Percentiles rank a stretch among this genome's conserved stretches.
These are phyloP conservation scores for Eristalinus aeneus DNA, from an alignment of 2,888 invertebrate species.

Conservation along the genomic window DNA sequence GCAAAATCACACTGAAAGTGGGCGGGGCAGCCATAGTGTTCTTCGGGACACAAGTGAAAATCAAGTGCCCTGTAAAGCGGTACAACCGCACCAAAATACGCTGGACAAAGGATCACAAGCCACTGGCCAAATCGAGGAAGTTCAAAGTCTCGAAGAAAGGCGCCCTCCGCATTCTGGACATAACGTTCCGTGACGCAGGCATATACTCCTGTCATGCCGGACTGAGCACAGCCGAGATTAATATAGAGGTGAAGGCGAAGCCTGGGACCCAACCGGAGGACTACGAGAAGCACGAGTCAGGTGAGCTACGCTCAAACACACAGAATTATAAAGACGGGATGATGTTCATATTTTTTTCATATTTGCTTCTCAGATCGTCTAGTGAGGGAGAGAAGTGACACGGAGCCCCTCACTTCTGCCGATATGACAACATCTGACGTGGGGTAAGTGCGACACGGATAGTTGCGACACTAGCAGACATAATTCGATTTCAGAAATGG, in stretches of 20 bases:
- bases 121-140: constrained; percentile 89
- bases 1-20: constrained; percentile 91
- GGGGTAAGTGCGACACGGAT: constrained; percentile 74
- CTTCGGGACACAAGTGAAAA: constrained; percentile 94
- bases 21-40: constrained; percentile 95
- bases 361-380: constrained; percentile 75
- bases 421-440: constrained; percentile 78
- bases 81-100: constrained; percentile 90
- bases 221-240: constrained; percentile 89
- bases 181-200: constrained; percentile 91
- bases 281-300: constrained; percentile 83
- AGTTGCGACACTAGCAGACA: constrained; percentile 39
- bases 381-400: constrained; percentile 79
- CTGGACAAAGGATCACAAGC: constrained; percentile 94
- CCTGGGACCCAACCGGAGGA: constrained; percentile 92
- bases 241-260: constrained; percentile 89
- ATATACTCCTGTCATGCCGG: constrained; percentile 93
- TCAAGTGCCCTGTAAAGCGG: constrained; percentile 94
- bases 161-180: constrained; percentile 91
- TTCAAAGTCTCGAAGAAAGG: constrained; percentile 95
- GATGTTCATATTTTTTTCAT: constrained; percentile 17
- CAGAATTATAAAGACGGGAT: constrained; percentile 26
- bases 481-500: constrained; percentile 65
- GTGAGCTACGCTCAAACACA: constrained; percentile 72
- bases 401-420: constrained; percentile 79